Conservation (phyloP, 2,888 invertebrate species). For the Lucinisca nassula region DNA sequence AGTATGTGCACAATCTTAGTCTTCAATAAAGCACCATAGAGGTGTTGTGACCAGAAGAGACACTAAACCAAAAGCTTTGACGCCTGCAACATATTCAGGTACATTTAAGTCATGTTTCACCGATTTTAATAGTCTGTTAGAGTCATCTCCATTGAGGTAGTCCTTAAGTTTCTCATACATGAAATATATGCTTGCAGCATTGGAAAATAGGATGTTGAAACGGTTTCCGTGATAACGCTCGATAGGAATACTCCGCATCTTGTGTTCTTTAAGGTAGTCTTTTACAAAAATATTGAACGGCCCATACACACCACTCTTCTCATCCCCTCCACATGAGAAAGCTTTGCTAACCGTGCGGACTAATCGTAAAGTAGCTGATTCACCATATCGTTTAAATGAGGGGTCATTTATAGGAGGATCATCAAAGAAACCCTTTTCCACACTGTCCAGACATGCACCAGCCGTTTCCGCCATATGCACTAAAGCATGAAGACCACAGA, state of each 20-base stretch:
- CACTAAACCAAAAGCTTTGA: constrained; percentile 62
- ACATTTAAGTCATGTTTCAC: constrained; percentile 45
- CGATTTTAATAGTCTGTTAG: constrained; percentile 46
- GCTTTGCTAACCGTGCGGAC: constrained; percentile 35
- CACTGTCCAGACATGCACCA: constrained; percentile 4
- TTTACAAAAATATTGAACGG: constrained; percentile 38
- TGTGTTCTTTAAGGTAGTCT: constrained; percentile 37
- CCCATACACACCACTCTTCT: constrained; percentile 46
- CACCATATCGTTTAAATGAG: constrained; percentile 29
- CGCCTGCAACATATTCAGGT: constrained; percentile 45
- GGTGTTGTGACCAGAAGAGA: no score
- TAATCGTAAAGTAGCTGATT: constrained; percentile 33
- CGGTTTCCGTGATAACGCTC: constrained; percentile 50
- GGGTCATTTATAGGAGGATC: constrained; percentile 41
- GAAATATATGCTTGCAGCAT: constrained; percentile 47
- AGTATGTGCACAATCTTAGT: no score
- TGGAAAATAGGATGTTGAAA: constrained; percentile 53
- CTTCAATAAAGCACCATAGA: no score
- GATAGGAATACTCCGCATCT: constrained; percentile 28
- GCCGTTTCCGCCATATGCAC: constrained; percentile 67
- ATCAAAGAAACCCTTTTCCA: constrained; percentile 50
- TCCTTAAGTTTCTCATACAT: constrained; percentile 28
- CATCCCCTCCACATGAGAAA: constrained; percentile 50
- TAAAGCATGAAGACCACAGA: constrained; percentile 70
- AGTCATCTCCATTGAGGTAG: constrained; percentile 29